These are phyloP conservation scores for Eremophila alpestris DNA, from an alignment of 2,797 vertebrate genomes.

Conservation along the genomic window DNA sequence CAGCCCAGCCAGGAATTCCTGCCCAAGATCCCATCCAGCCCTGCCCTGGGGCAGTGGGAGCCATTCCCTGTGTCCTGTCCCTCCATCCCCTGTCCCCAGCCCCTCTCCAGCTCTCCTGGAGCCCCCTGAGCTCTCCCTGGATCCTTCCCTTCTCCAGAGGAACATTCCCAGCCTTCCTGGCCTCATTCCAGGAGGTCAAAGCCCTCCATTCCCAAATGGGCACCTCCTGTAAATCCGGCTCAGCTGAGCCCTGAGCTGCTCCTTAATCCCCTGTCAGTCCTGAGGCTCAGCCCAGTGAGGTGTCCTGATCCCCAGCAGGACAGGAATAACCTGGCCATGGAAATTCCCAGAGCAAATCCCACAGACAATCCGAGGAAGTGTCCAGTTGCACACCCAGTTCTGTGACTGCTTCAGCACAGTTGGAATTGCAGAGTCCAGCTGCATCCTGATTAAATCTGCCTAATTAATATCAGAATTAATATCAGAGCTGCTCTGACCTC, in stretches of 20 bases:
- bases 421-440: background rate
- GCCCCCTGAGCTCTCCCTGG: background rate
- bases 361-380: background rate
- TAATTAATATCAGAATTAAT: background rate
- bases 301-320: background rate
- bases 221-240: background rate
- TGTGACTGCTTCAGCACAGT: background rate
- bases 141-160: background rate
- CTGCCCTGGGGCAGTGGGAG: background rate
- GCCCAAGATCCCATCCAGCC: fast-evolving
- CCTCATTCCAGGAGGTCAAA: background rate
- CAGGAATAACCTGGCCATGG: background rate
- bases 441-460: background rate
- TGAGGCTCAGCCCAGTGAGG: background rate
- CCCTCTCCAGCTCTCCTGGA: background rate
- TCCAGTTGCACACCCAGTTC: background rate
- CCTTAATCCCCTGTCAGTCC: background rate
- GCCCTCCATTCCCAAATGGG: background rate
- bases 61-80: background rate
- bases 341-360: background rate
- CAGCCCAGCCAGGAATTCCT: background rate
- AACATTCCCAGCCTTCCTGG: background rate
- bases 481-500: background rate
- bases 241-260: background rate
- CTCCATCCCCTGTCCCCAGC: background rate